Percentiles rank a stretch among this genome's conserved stretches.
phyloP scores from a whole-genome alignment of 2,888 invertebrate genomes.

The Xestia xanthographa region DNA sequence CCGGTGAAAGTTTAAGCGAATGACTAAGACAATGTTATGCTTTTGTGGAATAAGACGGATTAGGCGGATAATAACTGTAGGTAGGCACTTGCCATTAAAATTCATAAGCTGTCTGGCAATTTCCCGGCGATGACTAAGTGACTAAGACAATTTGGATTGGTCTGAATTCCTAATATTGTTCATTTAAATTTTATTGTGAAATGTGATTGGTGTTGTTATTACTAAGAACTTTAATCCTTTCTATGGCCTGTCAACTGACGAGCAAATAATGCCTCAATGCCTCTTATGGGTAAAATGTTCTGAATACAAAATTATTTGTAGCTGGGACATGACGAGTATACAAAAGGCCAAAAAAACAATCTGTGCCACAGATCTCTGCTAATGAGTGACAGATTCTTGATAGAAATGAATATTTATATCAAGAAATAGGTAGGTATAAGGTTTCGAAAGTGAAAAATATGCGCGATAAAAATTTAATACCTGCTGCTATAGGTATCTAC shows the following conservation, averaged over 20 bases:
- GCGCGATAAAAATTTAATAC: constrained; percentile 11
- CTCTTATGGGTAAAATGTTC: not conserved
- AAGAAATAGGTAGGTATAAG: not conserved
- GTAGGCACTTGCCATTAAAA: constrained; percentile 1
- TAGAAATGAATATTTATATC: constrained; percentile 8
- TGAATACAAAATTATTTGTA: not conserved
- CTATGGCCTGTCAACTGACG: not conserved
- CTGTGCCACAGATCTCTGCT: no score
- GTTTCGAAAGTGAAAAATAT: constrained; percentile 15
- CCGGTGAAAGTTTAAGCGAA: not conserved
- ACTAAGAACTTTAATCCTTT: not conserved
- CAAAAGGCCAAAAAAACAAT: no score
- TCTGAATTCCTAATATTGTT: not conserved
- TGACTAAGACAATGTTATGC: not conserved
- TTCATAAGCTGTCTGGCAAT: constrained; percentile 3
- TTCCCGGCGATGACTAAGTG: constrained; percentile 2
- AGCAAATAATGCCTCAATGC: not conserved
- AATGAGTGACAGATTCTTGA: not conserved
- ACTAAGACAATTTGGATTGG: not conserved
- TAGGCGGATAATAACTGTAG: not conserved
- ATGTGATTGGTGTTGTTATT: not conserved
- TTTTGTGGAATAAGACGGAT: constrained; percentile 4
- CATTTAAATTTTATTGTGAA: not conserved
- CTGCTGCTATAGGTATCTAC: not conserved
- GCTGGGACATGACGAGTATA: no score